A percentile compares a stretch with the other conserved stretches of the same genome.
Conservation (phyloP, 2,797 vertebrate species). For the Betta splendens region DNA sequence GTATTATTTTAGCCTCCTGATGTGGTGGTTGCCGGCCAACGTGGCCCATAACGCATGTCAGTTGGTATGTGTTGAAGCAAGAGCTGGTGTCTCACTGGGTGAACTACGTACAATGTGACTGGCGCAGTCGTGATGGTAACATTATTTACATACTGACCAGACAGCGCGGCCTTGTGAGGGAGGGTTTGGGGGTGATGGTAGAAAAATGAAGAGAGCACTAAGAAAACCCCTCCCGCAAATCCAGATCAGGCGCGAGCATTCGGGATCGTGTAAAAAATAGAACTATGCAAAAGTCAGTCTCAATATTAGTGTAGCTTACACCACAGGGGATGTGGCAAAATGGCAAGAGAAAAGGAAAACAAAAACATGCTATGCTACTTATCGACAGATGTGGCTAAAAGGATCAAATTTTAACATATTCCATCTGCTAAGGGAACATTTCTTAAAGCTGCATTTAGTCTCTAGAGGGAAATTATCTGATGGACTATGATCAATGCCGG, state of each 20-base stretch:
- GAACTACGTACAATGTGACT: slow-evolving; percentile 64
- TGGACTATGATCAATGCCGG: slow-evolving; percentile 30
- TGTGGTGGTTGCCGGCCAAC: slow-evolving; percentile 67
- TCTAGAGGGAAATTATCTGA: slow-evolving; percentile 3
- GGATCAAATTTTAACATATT: slow-evolving; percentile 20
- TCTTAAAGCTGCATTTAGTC: slow-evolving; percentile 61
- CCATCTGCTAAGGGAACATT: slow-evolving; percentile 27
- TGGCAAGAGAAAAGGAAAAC: slow-evolving; percentile 64
- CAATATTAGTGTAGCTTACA: slow-evolving; percentile 85
- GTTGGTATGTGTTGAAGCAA: slow-evolving; percentile 57
- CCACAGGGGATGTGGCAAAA: slow-evolving; percentile 73
- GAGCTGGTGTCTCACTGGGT: slow-evolving; percentile 60
- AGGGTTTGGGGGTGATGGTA: slow-evolving; percentile 29
- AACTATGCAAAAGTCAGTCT: slow-evolving; percentile 83
- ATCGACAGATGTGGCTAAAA: slow-evolving; percentile 60
- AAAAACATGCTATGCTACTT: slow-evolving; percentile 64
- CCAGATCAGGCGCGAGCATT: slow-evolving; percentile 62
- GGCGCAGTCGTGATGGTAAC: slow-evolving; percentile 60
- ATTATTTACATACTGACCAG: slow-evolving; percentile 79
- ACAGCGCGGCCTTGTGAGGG: slow-evolving; percentile 59
- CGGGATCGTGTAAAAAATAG: slow-evolving; percentile 76
- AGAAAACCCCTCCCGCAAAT: slow-evolving; percentile 51
- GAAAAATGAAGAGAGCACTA: slow-evolving; percentile 25
- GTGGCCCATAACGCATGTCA: slow-evolving; percentile 60
- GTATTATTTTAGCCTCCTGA: slow-evolving; percentile 46